These are phyloP conservation scores for Rana temporaria DNA, from an alignment of 2,113 vertebrate genomes.

Conservation along the genomic window DNA sequence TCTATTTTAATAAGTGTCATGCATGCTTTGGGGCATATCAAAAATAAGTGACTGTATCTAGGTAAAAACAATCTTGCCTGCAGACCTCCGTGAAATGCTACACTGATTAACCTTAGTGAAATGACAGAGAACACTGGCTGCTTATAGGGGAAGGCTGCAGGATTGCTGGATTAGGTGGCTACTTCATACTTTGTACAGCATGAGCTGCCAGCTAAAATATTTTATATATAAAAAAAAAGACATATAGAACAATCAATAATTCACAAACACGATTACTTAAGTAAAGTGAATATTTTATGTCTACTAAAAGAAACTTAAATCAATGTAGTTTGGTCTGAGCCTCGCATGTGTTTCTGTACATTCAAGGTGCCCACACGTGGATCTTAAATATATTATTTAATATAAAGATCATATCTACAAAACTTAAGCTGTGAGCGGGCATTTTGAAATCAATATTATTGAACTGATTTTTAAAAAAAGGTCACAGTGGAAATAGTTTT, in stretches of 20 bases:
- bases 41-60: conserved; percentile 55
- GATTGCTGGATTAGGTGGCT: not conserved
- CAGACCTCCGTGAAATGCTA: not conserved
- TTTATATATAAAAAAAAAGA: not conserved
- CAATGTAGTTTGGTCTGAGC: not conserved
- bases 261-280: not conserved
- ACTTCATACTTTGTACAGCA: conserved; percentile 33
- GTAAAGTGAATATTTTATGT: not conserved
- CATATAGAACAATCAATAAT: conserved; percentile 7
- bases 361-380: too few relatives aligned
- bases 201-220: not conserved
- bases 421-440: too few relatives aligned
- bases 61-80: conserved; percentile 32
- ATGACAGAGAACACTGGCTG: not conserved
- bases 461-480: too few relatives aligned
- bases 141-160: conserved; percentile 2
- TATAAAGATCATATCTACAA: too few relatives aligned
- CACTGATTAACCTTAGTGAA: not conserved
- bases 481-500: too few relatives aligned
- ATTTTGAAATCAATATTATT: too few relatives aligned
- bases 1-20: conserved; percentile 57
- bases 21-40: conserved; percentile 53
- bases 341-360: too few relatives aligned
- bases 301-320: not conserved
- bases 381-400: too few relatives aligned